A percentile compares a stretch with the other conserved stretches of the same genome.
Conservation (phyloP, 2,113 vertebrate species). For the Fulica atra region DNA sequence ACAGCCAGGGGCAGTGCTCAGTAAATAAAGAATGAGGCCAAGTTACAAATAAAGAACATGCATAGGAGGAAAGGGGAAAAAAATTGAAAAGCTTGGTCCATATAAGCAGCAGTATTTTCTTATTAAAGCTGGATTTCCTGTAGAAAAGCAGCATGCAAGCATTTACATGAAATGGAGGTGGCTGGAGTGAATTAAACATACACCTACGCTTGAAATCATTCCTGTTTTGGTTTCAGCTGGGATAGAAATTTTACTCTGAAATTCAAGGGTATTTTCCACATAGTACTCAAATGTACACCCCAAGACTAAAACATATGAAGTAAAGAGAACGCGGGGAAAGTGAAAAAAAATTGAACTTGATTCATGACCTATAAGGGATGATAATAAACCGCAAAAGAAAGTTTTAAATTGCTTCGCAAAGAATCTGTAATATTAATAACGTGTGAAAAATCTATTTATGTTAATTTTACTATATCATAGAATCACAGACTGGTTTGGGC, state of each 20-base stretch:
- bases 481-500: no score
- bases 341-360: not conserved
- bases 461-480: not conserved
- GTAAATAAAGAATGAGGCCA: constrained; percentile 30
- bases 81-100: not conserved
- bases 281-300: fast-evolving
- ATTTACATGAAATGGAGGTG: not conserved
- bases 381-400: not conserved
- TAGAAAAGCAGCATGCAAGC: not conserved
- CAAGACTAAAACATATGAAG: not conserved
- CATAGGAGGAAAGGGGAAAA: not conserved
- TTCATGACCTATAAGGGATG: not conserved
- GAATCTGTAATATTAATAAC: not conserved
- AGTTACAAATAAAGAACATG: constrained; percentile 29
- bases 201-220: not conserved
- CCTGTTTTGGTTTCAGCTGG: no score
- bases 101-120: not conserved
- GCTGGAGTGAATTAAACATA: not conserved
- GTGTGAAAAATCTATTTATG: not conserved
- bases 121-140: not conserved
- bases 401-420: not conserved
- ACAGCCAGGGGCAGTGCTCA: not conserved
- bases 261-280: not conserved
- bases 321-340: not conserved
- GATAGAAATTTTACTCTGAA: not conserved